phyloP scores from a whole-genome alignment of 2,888 invertebrate species.

The Priocnemis perturbator region DNA sequence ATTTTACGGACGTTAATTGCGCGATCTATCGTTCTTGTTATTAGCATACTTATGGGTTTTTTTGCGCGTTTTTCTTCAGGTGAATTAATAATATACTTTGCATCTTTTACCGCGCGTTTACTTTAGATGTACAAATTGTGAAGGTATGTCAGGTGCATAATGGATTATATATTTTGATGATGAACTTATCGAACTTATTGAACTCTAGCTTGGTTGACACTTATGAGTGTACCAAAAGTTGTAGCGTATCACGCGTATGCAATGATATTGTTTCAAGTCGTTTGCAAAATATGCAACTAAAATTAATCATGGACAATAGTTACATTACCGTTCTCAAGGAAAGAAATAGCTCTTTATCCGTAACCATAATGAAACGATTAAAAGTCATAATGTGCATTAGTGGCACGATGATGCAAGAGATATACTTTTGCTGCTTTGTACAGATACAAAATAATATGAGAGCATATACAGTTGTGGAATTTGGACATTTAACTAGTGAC shows the following conservation, averaged over 20 bases:
- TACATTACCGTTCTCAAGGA: constrained; percentile 8
- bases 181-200: neutral
- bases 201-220: constrained; percentile 7
- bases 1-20: constrained; percentile 18
- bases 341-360: constrained; percentile 10
- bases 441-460: too few relatives aligned
- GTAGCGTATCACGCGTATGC: too few relatives aligned
- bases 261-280: too few relatives aligned
- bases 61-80: constrained; percentile 23
- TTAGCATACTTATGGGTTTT: constrained; percentile 34
- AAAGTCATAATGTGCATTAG: neutral
- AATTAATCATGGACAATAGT: constrained; percentile 24
- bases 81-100: constrained; percentile 31
- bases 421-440: too few relatives aligned
- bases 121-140: constrained; percentile 10
- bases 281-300: too few relatives aligned
- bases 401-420: neutral
- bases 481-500: constrained; percentile 4
- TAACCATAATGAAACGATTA: constrained; percentile 2
- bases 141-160: constrained; percentile 27
- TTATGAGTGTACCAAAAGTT: too few relatives aligned
- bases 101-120: too few relatives aligned
- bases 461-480: neutral
- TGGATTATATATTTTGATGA: constrained; percentile 29
- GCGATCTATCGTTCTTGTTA: constrained; percentile 30